phyloP scores from a whole-genome alignment of 1,140 invertebrate genomes.

The Penaeus chinensis region DNA sequence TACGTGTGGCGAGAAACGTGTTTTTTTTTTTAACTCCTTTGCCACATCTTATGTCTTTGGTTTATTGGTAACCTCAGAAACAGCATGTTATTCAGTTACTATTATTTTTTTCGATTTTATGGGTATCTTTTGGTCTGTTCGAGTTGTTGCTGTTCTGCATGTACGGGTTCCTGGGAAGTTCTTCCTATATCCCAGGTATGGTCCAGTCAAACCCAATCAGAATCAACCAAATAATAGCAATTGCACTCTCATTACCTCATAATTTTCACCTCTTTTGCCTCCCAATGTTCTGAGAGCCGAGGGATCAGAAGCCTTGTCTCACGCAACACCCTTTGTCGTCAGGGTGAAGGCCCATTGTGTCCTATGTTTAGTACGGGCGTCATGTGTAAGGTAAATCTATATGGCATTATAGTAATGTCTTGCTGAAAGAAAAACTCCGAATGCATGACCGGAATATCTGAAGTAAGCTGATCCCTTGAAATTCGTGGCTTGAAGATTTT shows the following conservation, averaged over 20 bases:
- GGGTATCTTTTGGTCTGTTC: conserved; percentile 17
- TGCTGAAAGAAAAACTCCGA: too few species aligned
- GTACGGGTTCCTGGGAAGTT: conserved; percentile 56
- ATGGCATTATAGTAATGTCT: too few species aligned
- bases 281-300: conserved; percentile 50
- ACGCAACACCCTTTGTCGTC: background rate
- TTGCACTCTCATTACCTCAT: conserved; percentile 59
- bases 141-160: conserved; percentile 49
- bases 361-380: too few species aligned
- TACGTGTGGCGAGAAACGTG: too few species aligned
- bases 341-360: too few species aligned
- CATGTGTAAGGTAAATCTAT: too few species aligned
- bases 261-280: conserved; percentile 57
- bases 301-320: conserved; percentile 32
- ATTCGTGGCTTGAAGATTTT: too few species aligned
- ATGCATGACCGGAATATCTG: too few species aligned
- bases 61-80: too few species aligned
- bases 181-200: conserved; percentile 60
- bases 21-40: too few species aligned
- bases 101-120: conserved; percentile 18
- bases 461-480: too few species aligned
- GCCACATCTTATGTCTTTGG: too few species aligned
- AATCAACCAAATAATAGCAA: conserved; percentile 60
- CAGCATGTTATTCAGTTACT: background rate
- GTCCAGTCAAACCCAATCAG: conserved; percentile 61